Evolutionary conservation across 1,140 invertebrate genomes (phyloP), one percentile per base, ranked within the genome.

Genomic region (Caenorhabditis elegans): DNA sequence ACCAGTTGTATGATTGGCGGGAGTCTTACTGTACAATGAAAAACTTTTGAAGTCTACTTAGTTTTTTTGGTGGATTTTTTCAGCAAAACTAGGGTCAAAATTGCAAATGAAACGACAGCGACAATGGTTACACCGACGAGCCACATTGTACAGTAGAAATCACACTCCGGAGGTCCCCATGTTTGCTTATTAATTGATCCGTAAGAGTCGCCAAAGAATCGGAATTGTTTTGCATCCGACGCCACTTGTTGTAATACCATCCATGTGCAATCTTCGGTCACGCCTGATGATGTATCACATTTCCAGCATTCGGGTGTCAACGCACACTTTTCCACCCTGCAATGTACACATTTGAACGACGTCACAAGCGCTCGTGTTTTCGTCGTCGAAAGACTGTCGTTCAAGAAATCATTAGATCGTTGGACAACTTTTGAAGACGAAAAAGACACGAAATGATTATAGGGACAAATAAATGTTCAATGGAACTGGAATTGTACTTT

Each of bases 221-320:
- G 17, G n/a, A 70, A 70, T 22, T 70, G 60, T n/a, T 70, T 3
- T 10, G 60, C 60, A 13, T 70, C 60, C 28, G 34, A 43, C 60
- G 60, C 60, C 60, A 70, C 60, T 70, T 70, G 60, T 39, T 70
- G 60, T 70, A 70, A 70, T n/a, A 70, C 34, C 60, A 70, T 70
- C 60, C 60, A 70, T 70, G 60, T 70, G 34, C 60, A 70, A 70
- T 70, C 60, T 22, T 70, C 60, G 19, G 26, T 70, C 60, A 39
- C 34, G 26, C 60, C 60, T 22, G 60, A 70, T 70, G 60, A 70
- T 70, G 60, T 70, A 70, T 70, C 60, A 22, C 60, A 70, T 70
- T 70, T 70, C 60, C 60, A 70, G 60, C 60, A 70, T 70, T 70
- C 60, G 31, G 60, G 60, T 39, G 60, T 70, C 60, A 39, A 22